Evolutionary conservation across 1,140 invertebrate species (phyloP).

Genomic region (Drosophila sturtevanti): DNA sequence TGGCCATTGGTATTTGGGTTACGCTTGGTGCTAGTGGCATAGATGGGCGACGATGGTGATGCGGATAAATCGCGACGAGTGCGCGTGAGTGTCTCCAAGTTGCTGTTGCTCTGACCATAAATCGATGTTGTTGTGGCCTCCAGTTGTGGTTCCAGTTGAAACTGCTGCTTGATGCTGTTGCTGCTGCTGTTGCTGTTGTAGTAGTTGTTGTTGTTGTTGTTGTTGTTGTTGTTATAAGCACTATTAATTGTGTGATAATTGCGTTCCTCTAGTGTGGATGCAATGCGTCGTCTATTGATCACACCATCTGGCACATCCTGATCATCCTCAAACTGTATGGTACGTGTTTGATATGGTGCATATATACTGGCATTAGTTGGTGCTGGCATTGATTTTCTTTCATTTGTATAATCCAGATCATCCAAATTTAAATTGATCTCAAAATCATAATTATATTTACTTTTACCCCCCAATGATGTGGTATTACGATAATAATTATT

Average conservation of each 20-base stretch:
- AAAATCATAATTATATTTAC: slow-evolving; percentile 76
- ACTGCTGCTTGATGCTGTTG: slow-evolving; percentile 21
- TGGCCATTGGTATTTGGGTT: slow-evolving; percentile 66
- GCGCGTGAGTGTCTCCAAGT: slow-evolving; percentile 65
- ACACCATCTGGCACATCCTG: slow-evolving; percentile 71
- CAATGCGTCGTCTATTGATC: slow-evolving; percentile 48
- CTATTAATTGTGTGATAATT: slow-evolving; percentile 82
- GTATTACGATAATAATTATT: slow-evolving; percentile 23
- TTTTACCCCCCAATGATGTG: slow-evolving; percentile 25
- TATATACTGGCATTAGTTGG: slow-evolving; percentile 1
- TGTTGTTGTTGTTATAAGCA: slow-evolving; percentile 35
- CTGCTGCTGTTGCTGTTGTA: slow-evolving; percentile 40
- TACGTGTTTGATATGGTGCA: slow-evolving; percentile 61
- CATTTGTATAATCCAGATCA: slow-evolving; percentile 32
- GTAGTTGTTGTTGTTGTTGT: slow-evolving; percentile 36
- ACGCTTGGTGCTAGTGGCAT: slow-evolving; percentile 71
- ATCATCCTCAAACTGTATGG: slow-evolving; percentile 54
- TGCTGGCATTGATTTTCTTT: slow-evolving; percentile 47
- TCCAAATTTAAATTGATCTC: slow-evolving; percentile 75
- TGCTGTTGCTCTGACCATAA: slow-evolving; percentile 64
- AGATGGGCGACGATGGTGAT: slow-evolving; percentile 69
- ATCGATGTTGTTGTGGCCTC: slow-evolving; percentile 29
- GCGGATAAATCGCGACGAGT: slow-evolving; percentile 67
- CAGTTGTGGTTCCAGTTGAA: slow-evolving; percentile 13
- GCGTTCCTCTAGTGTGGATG: slow-evolving; percentile 70